A percentile compares a stretch with the other conserved stretches of the same genome.
These are phyloP conservation scores for Fregetta grallaria DNA, from an alignment of 2,113 vertebrate species.

Conservation along the genomic window DNA sequence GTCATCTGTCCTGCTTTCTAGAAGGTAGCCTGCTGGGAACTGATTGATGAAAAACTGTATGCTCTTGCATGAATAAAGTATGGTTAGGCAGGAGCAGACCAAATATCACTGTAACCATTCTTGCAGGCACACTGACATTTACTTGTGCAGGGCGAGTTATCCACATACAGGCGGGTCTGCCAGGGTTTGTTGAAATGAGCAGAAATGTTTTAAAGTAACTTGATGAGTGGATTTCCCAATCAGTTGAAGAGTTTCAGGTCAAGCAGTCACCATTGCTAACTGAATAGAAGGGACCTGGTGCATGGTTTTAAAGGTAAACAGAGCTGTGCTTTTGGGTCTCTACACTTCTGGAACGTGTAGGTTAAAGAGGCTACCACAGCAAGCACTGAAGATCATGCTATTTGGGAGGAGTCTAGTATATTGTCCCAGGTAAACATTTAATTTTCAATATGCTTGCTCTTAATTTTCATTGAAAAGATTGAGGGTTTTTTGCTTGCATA, in stretches of 20 bases:
- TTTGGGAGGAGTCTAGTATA: neutral
- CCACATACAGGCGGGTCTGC: neutral
- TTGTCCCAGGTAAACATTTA: conserved; percentile 58
- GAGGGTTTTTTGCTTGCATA: neutral
- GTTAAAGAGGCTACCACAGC: neutral
- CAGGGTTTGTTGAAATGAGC: neutral
- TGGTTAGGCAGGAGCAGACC: neutral
- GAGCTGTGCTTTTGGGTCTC: neutral
- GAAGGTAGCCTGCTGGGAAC: neutral
- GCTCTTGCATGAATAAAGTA: neutral
- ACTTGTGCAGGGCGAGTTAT: neutral
- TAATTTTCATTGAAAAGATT: neutral
- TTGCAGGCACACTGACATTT: neutral
- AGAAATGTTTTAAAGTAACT: neutral
- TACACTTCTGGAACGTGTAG: neutral
- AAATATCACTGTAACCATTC: neutral
- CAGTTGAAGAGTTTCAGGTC: conserved; percentile 17
- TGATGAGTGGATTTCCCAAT: neutral
- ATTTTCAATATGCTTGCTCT: neutral
- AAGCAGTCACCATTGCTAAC: conserved; percentile 9
- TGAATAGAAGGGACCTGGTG: neutral
- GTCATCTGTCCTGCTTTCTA: neutral
- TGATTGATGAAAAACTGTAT: neutral
- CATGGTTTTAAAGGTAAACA: conserved; percentile 49
- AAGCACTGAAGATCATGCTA: neutral